Percentiles rank a stretch among this genome's conserved stretches.
Conservation (phyloP, 2,113 vertebrate species). For the Camelus bactrianus region DNA sequence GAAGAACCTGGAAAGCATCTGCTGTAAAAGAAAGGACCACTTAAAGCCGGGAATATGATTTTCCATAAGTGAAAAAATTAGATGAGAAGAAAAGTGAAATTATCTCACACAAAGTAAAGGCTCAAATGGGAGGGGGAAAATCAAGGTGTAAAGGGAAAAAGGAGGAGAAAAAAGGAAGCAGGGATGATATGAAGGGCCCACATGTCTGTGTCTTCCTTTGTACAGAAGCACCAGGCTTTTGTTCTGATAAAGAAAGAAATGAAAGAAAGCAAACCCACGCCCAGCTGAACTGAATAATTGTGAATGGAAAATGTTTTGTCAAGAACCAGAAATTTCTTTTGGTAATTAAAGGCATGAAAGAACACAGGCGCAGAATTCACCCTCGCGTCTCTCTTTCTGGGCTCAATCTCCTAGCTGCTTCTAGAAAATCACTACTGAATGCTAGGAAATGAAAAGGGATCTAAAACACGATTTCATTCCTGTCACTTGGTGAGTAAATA, state of each 20-base stretch:
- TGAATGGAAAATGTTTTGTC: background rate
- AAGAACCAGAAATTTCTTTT: slow-evolving; percentile 41
- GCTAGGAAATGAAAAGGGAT: slow-evolving; percentile 78
- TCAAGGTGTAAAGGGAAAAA: background rate
- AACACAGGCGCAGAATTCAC: background rate
- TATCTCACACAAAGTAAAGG: background rate
- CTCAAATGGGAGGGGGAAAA: background rate
- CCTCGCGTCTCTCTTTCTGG: background rate
- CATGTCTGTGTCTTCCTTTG: background rate
- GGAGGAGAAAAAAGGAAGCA: background rate
- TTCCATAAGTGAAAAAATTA: background rate
- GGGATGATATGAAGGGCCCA: no score
- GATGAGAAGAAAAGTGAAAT: background rate
- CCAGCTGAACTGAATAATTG: background rate
- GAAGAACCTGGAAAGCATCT: background rate
- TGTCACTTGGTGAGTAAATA: slow-evolving; percentile 52
- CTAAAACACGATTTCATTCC: slow-evolving; percentile 76
- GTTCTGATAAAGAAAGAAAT: background rate
- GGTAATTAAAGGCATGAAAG: slow-evolving; percentile 70
- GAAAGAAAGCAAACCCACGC: background rate
- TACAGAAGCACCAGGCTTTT: background rate
- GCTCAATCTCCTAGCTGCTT: slow-evolving; percentile 24
- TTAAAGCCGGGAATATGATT: background rate
- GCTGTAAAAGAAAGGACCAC: background rate
- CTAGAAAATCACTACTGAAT: slow-evolving; percentile 75